Conservation (phyloP, 1,140 invertebrate genomes). For the Cyclargus thomasi region DNA sequence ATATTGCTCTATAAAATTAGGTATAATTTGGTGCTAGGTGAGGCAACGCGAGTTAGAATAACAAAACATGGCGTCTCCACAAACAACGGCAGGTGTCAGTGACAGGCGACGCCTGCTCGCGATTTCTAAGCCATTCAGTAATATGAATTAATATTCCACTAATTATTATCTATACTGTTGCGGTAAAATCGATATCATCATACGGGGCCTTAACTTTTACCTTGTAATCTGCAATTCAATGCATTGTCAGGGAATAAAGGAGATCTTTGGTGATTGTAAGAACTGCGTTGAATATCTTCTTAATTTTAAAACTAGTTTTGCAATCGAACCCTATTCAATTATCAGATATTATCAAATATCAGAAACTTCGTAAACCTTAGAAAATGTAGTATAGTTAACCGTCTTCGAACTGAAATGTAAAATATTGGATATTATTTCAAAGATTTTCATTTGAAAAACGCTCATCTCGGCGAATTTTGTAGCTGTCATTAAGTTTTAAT, state of each 20-base stretch:
- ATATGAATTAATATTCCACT: background rate
- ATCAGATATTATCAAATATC: background rate
- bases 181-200: too few species aligned
- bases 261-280: too few species aligned
- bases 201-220: too few species aligned
- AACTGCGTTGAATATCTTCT: too few species aligned
- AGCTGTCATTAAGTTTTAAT: conserved; percentile 10
- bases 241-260: too few species aligned
- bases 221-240: too few species aligned
- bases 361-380: background rate
- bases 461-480: conserved; percentile 1
- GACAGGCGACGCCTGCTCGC: background rate
- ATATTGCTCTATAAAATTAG: background rate
- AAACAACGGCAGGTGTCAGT: background rate
- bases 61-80: background rate
- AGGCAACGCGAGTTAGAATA: background rate
- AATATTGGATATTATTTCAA: conserved; percentile 4
- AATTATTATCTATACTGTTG: too few species aligned
- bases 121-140: conserved; percentile 1
- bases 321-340: too few species aligned
- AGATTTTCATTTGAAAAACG: background rate
- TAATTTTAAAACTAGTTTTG: too few species aligned
- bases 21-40: background rate
- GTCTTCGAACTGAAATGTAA: background rate
- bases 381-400: background rate